A percentile compares a stretch with the other conserved stretches of the same genome.
Evolutionary conservation across 2,797 vertebrate genomes (phyloP).

Genomic region (Enteromius afrohamiltoni): DNA sequence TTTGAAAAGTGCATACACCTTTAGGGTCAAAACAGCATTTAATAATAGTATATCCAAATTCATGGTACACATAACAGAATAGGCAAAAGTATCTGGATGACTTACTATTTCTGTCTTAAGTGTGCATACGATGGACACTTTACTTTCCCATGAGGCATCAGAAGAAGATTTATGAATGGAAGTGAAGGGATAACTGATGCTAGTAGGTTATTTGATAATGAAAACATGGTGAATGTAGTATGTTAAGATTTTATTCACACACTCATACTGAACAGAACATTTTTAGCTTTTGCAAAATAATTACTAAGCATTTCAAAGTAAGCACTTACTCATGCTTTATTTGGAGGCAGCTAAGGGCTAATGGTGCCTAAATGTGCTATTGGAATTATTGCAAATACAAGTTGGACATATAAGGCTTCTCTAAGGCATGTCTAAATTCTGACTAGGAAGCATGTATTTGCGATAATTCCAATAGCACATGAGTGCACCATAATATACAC

Average conservation of each 20-base stretch:
- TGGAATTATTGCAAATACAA: too few relatives aligned
- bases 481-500: background rate
- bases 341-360: background rate
- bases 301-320: background rate
- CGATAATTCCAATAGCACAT: too few relatives aligned
- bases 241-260: background rate
- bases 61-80: background rate
- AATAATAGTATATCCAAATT: background rate
- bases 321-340: background rate
- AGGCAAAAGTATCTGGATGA: background rate
- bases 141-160: background rate
- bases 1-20: background rate
- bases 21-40: background rate
- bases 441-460: too few relatives aligned
- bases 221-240: background rate
- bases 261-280: background rate
- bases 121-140: background rate
- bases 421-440: too few relatives aligned
- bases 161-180: background rate
- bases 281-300: background rate
- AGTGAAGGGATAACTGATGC: background rate
- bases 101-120: background rate
- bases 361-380: too few relatives aligned
- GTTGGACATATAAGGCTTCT: too few relatives aligned
- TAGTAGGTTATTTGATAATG: background rate